Percentiles rank a stretch among this genome's conserved stretches.
Evolutionary conservation across 2,888 invertebrate genomes (phyloP).

Genomic region (Torymus aiolomorphi): DNA sequence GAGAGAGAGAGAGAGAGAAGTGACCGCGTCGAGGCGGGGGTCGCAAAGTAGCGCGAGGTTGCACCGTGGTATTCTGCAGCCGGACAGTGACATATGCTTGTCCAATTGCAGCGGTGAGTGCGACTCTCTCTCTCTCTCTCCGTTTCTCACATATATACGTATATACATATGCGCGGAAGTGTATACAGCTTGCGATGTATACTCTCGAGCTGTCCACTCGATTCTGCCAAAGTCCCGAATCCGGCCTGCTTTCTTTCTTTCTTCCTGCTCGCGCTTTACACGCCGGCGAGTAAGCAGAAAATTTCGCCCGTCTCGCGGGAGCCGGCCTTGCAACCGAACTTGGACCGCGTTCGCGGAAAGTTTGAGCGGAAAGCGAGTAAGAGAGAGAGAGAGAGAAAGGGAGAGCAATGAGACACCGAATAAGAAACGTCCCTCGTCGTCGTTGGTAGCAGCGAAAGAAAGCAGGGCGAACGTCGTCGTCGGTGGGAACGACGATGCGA

Average conservation of each 20-base stretch:
- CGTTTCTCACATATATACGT: too few relatives aligned
- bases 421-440: neutral
- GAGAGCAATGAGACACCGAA: constrained; percentile 9
- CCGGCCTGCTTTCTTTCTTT: neutral
- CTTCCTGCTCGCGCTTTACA: neutral
- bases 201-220: constrained; percentile 23
- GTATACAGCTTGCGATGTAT: constrained; percentile 1
- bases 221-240: constrained; percentile 21
- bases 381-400: too few relatives aligned
- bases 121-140: too few relatives aligned
- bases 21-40: neutral
- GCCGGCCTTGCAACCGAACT: neutral
- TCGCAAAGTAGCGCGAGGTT: neutral
- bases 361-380: constrained; percentile 4
- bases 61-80: neutral
- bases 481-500: constrained; percentile 42
- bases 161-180: neutral
- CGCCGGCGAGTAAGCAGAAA: constrained; percentile 62
- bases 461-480: neutral
- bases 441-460: constrained; percentile 8
- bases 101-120: neutral
- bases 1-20: neutral
- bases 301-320: constrained; percentile 47
- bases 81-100: constrained; percentile 24
- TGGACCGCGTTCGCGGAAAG: constrained; percentile 23